Evolutionary conservation across 2,888 invertebrate genomes (phyloP), one percentile per base, ranked within the genome.

Genomic region (Heliconius hortense): DNA sequence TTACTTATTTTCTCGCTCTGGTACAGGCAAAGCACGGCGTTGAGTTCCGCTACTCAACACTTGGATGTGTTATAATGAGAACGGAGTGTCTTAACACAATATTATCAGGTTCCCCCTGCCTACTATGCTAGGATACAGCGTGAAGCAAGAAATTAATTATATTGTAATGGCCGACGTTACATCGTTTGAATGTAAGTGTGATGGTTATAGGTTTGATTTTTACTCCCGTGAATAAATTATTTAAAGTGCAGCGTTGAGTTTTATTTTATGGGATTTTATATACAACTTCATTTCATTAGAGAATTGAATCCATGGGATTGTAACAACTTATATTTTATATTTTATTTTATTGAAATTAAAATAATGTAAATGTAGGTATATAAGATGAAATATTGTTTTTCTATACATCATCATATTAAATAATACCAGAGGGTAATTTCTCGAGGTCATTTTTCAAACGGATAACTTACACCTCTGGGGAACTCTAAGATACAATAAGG

Each of bases 401-500:
- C 48, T 18, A 60, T 39, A 39, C 10, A 39, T 24, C 66, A 43
- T 48, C 48, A 26, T 67, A 26, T 67, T 67, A 67, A 43, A 67
- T 5, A 15, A 26, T 1, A 60, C 24, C 13, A 24, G 39, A 26
- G 21, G 18, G 24, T 60, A 35, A 53, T 24, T 69, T 64, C 56
- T 71, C 26, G 69, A 43, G 63, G 72, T 72, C 69, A 75, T 79
- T 77, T 78, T 76, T 77, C 78, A 79, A 72, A 77, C 59, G 53
- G 62, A 7, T 69, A 72, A 68, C 56, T 73, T 48, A 28, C 35
- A 67, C 71, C 79, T 67, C 77, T 66, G 35, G 76, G 76, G 78
- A 64, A 60, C 73, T 73, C 64, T 79, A 77, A 72, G 72, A 63
- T 79, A 79, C 78, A 79, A 79, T 79, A 79, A 79, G 71, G 76